Base-by-base conservation (phyloP, 2,797 vertebrate species). In the Centroberyx gerrardi region DNA sequence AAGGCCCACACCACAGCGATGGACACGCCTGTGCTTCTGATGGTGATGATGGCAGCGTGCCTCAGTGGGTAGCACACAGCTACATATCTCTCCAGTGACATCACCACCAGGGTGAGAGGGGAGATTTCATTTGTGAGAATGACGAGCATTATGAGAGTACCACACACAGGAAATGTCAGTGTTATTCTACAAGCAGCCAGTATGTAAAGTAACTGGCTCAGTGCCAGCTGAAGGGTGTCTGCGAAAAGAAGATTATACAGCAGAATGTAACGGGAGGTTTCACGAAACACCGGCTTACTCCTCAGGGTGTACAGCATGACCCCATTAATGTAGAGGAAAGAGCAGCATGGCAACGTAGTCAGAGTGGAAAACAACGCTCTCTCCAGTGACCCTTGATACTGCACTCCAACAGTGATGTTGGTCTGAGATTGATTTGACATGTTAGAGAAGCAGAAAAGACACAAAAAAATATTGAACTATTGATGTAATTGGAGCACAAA, bases 51-150 rank as follows among this genome's bases (percentile, higher is more conserved):
- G 31, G 62, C 8, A n/a, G 74, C 52, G 4, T 94, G 89, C 13
- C 84, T 91, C 71, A 94, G 80, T 4, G 93, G 91, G 65, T 79
- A 88, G 54, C 92, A 92, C 49, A 95, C 88, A 15, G 93, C 93
- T 6, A 93, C 84, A 22, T 85, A 95, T 10, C 91, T 90, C 77
- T 95, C 94, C 42, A 94, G 53, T 53, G 90, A 90, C 93, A 95
- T 95, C 65, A 91, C n/a, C n/a, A 89, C 82, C 69, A 95, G 83
- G 1, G 84, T 94, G 22, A 94, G 70, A 44, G 92, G 92, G 10
- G 90, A 82, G 4, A 90, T 78, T 0, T 4, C 15, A 1, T 27
- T 8, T 8, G 85, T 58, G 9, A 80, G 63, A 18, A n/a, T 22
- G 0, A 67, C 9, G 0, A 86, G 2, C 8, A 85, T 9, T 0